Evolutionary conservation across 1,140 invertebrate genomes (phyloP), one percentile per base, ranked within the genome.

Genomic region (Trichoplusia ni): DNA sequence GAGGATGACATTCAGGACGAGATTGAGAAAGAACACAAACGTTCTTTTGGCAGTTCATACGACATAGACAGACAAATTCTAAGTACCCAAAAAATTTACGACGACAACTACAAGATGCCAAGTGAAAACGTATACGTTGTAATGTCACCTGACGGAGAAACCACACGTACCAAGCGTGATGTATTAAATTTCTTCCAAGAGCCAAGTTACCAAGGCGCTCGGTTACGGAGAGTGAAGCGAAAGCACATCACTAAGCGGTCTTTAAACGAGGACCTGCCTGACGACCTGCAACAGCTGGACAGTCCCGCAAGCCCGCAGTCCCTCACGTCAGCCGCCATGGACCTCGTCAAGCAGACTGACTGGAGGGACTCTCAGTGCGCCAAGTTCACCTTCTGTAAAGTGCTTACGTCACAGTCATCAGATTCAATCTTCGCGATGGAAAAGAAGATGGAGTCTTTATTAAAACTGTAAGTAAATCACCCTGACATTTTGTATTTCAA

Each of bases 361-460:
- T 95, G 95, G 95, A 92, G 92, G 6, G 93, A 94, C 69, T 95
- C 94, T 0, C 93, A 94, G 3, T 96, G 95, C 77, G 94, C 95
- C 0, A 95, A 96, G 77, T 92, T 91, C 63, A 92, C 95, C 62
- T 95, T 96, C 85, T 96, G 95, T 74, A 93, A 95, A 67, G 93
- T 94, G 7, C 94, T 96, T 91, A 82, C 94, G 0, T 85, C 92
- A 18, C 93, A 94, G 67, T 84, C 92, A 18, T 84, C 92, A 0
- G 94, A 95, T 61, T 93, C 94, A 3, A 82, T 94, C 18, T 91
- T 93, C 8, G 85, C 94, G 1, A 95, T 95, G 95, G 95, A 96
- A 81, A 95, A 96, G 83, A 95, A 94, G 80, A 95, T 95, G 94
- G 92, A 93, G 21, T 92, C 92, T 8, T 90, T 95, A 69, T 75